A percentile compares a stretch with the other conserved stretches of the same genome.
These are phyloP conservation scores for Nomada hirtipes DNA, from an alignment of 2,888 invertebrate species.

Conservation along the genomic window DNA sequence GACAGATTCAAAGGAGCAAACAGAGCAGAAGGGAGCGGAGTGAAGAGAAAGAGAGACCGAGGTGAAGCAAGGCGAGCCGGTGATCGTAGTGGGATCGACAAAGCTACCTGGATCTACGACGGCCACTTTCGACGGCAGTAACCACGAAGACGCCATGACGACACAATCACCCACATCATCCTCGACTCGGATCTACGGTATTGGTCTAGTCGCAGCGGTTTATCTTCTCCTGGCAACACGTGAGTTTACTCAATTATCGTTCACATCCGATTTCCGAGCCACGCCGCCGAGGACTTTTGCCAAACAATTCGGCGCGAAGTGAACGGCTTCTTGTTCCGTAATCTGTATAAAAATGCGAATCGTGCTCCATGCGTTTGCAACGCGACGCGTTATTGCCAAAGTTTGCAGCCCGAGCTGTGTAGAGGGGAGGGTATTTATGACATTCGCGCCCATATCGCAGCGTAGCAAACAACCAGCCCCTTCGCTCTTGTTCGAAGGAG, in stretches of 20 bases:
- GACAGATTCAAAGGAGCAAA: constrained; percentile 39
- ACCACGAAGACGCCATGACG: constrained; percentile 83
- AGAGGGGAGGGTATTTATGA: not conserved
- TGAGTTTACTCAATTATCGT: constrained; percentile 70
- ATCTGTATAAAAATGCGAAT: no score
- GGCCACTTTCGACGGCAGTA: constrained; percentile 82
- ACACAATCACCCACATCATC: constrained; percentile 80
- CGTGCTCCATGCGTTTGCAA: not conserved
- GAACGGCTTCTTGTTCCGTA: no score
- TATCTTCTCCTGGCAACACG: constrained; percentile 77
- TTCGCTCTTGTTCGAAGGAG: not conserved
- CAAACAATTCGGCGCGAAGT: no score
- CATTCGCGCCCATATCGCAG: not conserved
- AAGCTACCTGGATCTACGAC: constrained; percentile 79
- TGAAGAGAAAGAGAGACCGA: constrained; percentile 69
- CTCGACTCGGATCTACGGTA: constrained; percentile 72
- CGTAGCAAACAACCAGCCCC: not conserved
- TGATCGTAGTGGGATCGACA: constrained; percentile 77
- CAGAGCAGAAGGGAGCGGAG: constrained; percentile 44
- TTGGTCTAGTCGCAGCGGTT: constrained; percentile 75
- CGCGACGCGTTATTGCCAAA: constrained; percentile 27
- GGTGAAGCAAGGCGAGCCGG: constrained; percentile 75
- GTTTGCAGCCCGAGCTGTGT: constrained; percentile 27
- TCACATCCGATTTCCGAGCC: not conserved
- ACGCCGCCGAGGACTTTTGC: not conserved